These are phyloP conservation scores for Troilus luridus DNA, from an alignment of 2,888 invertebrate genomes.

Conservation along the genomic window DNA sequence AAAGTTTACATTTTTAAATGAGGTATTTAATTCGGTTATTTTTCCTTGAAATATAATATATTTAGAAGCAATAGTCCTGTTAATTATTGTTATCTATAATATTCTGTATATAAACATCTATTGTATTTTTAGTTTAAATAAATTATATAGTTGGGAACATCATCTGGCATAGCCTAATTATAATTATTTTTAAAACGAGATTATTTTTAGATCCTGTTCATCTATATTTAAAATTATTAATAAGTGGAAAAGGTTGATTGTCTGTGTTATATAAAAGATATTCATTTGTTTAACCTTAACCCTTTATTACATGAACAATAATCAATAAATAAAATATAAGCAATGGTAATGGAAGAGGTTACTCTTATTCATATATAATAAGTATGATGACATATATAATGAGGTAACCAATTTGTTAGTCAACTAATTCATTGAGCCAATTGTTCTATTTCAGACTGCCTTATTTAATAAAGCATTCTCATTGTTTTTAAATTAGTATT, in stretches of 20 bases:
- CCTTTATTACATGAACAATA: not conserved
- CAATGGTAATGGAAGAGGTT: not conserved
- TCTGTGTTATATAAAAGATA: not conserved
- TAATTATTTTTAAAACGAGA: not conserved
- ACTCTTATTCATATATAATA: constrained; percentile 52
- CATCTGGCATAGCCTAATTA: not conserved
- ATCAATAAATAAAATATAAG: not conserved
- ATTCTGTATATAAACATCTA: not conserved
- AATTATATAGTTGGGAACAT: not conserved
- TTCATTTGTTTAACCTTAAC: no score
- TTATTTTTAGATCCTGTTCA: not conserved
- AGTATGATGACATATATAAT: constrained; percentile 52
- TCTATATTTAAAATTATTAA: not conserved
- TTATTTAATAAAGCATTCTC: not conserved
- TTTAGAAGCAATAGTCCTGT: not conserved
- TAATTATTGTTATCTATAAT: not conserved
- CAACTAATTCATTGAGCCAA: not conserved
- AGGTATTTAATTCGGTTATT: not conserved
- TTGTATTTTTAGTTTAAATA: not conserved
- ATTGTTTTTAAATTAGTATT: not conserved
- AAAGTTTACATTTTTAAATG: not conserved
- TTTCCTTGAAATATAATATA: not conserved
- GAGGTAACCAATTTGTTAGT: constrained; percentile 38
- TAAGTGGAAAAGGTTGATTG: not conserved
- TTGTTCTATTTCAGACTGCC: not conserved